phyloP scores from a whole-genome alignment of 2,797 vertebrate genomes.

The Corythornis leucogaster region DNA sequence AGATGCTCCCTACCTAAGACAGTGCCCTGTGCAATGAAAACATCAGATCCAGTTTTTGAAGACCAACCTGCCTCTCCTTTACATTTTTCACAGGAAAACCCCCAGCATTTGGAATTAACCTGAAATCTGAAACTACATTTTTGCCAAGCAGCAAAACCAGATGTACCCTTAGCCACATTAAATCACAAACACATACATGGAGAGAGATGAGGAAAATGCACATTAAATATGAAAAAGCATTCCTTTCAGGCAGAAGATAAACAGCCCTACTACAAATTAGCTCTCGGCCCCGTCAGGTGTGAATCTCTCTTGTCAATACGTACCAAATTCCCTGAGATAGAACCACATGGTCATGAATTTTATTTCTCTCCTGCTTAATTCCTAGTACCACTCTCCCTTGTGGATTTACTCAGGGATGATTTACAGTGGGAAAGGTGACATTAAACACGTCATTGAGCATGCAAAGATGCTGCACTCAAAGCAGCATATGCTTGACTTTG shows the following conservation, averaged over 20 bases:
- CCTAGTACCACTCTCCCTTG: conserved; percentile 71
- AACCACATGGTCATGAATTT: conserved; percentile 76
- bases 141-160: conserved; percentile 31
- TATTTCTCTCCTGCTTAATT: conserved; percentile 74
- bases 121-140: conserved; percentile 41
- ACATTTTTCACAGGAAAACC: conserved; percentile 20
- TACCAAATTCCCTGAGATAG: conserved; percentile 72
- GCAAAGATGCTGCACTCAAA: conserved; percentile 78
- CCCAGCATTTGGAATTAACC: conserved; percentile 3
- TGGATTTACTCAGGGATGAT: conserved; percentile 76
- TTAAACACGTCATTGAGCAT: conserved; percentile 80
- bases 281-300: conserved; percentile 71
- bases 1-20: not conserved
- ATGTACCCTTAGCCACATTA: conserved; percentile 8
- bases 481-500: conserved; percentile 78
- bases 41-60: conserved; percentile 46
- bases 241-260: conserved; percentile 71
- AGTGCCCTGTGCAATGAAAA: not conserved
- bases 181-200: conserved; percentile 48
- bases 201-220: conserved; percentile 43
- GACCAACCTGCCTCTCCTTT: conserved; percentile 41
- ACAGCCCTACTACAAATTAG: conserved; percentile 70
- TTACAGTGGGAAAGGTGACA: conserved; percentile 80
- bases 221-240: conserved; percentile 66
- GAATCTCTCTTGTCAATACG: conserved; percentile 73